Evolutionary conservation across 2,113 vertebrate genomes (phyloP).

Genomic region (Cryptomyrus ogoouensis): DNA sequence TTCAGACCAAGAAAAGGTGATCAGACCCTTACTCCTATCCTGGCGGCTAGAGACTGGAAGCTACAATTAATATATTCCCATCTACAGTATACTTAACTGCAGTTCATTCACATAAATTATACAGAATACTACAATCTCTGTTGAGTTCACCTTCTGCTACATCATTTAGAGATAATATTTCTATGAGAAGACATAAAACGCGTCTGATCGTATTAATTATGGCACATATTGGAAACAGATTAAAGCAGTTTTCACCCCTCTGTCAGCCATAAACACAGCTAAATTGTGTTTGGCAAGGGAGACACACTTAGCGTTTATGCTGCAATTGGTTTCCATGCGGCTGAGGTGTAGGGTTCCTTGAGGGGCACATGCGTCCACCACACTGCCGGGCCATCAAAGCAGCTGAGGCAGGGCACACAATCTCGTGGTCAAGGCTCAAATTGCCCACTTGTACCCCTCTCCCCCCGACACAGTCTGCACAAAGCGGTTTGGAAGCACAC

Average conservation of each 20-base stretch:
- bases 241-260: neutral
- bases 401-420: neutral
- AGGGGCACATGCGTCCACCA: neutral
- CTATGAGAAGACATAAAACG: neutral
- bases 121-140: neutral
- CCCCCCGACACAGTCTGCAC: slow-evolving; percentile 11
- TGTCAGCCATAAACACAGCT: slow-evolving; percentile 1
- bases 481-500: slow-evolving; percentile 13
- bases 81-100: neutral
- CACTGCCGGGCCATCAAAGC: neutral
- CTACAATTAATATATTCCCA: neutral
- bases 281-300: slow-evolving; percentile 13
- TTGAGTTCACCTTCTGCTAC: neutral
- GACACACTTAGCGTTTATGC: neutral
- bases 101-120: slow-evolving; percentile 11
- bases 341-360: neutral
- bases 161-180: slow-evolving; percentile 12
- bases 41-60: neutral
- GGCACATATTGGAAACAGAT: slow-evolving; percentile 2
- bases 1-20: neutral
- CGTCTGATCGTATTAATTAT: neutral
- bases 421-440: neutral
- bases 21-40: neutral
- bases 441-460: neutral
- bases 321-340: neutral